Evolutionary conservation across 2,113 vertebrate species (phyloP).

Genomic region (Rattus norvegicus): DNA sequence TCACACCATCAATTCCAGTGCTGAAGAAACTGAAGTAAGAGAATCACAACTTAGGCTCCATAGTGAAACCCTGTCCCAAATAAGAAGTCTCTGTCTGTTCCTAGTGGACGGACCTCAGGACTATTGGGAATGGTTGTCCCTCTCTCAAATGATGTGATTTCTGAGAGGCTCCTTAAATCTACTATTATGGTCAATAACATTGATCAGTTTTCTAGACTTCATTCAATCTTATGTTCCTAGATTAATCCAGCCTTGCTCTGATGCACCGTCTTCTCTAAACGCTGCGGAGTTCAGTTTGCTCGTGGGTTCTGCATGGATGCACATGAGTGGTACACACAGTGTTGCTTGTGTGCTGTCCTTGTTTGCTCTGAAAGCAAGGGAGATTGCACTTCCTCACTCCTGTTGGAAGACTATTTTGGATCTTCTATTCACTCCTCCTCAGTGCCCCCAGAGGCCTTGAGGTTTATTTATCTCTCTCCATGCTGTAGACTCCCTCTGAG

Average conservation of each 20-base stretch:
- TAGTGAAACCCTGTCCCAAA: neutral
- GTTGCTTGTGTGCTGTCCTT: neutral
- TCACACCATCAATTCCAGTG: neutral
- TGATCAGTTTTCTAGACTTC: slow-evolving; percentile 33
- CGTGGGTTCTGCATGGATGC: neutral
- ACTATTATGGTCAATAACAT: neutral
- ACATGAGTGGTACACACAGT: neutral
- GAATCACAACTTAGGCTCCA: neutral
- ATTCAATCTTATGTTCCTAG: neutral
- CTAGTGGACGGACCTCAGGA: neutral
- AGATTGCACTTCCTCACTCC: slow-evolving; percentile 22
- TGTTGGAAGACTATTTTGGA: neutral
- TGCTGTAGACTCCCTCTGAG: neutral
- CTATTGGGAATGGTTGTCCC: neutral
- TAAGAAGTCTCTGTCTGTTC: neutral
- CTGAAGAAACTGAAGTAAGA: neutral
- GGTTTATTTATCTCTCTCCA: slow-evolving; percentile 34
- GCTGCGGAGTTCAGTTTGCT: neutral
- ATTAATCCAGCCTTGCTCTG: neutral
- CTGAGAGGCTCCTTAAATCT: neutral
- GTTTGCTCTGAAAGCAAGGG: neutral
- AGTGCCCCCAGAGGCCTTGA: neutral
- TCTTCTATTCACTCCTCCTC: neutral
- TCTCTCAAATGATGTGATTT: neutral
- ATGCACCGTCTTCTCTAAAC: neutral